Evolutionary conservation across 1,140 invertebrate genomes (phyloP).

Genomic region (Drosophila punjabiensis): DNA sequence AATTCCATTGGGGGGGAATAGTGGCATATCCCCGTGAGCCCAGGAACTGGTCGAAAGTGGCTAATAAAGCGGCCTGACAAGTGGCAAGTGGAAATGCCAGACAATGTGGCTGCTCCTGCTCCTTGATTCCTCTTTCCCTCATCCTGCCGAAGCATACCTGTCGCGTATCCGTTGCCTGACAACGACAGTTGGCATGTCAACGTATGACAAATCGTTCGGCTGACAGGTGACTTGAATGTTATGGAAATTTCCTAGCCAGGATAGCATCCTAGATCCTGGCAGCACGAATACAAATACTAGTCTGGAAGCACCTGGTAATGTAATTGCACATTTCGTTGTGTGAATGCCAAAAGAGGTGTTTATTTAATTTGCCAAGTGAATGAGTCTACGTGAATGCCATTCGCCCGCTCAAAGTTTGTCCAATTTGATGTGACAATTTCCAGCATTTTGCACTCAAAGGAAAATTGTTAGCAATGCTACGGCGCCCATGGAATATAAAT

Average conservation of each 20-base stretch:
- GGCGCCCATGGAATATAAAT: slow-evolving; percentile 38
- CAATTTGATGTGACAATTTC: slow-evolving; percentile 72
- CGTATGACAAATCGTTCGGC: slow-evolving; percentile 74
- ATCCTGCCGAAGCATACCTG: slow-evolving; percentile 11
- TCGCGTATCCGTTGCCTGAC: slow-evolving; percentile 26
- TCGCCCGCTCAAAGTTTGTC: slow-evolving; percentile 43
- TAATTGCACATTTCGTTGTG: slow-evolving; percentile 75
- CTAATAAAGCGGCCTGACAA: slow-evolving; percentile 65
- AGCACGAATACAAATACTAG: slow-evolving; percentile 11
- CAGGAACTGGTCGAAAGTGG: slow-evolving; percentile 25
- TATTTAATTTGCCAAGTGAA: slow-evolving; percentile 74
- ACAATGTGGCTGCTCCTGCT: slow-evolving; percentile 16
- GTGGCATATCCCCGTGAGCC: slow-evolving; percentile 21
- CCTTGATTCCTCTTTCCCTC: slow-evolving; percentile 6
- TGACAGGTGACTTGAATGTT: slow-evolving; percentile 66
- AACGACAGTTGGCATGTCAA: slow-evolving; percentile 71
- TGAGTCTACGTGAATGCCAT: slow-evolving; percentile 47
- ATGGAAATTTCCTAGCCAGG: slow-evolving; percentile 59
- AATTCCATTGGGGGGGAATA: slow-evolving; percentile 36
- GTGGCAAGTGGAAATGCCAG: slow-evolving; percentile 58
- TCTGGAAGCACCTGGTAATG: slow-evolving; percentile 49
- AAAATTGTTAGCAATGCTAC: slow-evolving; percentile 32
- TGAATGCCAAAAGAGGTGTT: slow-evolving; percentile 77
- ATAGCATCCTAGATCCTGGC: neutral
- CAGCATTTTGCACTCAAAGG: slow-evolving; percentile 55